These are phyloP conservation scores for Andrena dorsata DNA, from an alignment of 2,888 invertebrate genomes.

Conservation along the genomic window DNA sequence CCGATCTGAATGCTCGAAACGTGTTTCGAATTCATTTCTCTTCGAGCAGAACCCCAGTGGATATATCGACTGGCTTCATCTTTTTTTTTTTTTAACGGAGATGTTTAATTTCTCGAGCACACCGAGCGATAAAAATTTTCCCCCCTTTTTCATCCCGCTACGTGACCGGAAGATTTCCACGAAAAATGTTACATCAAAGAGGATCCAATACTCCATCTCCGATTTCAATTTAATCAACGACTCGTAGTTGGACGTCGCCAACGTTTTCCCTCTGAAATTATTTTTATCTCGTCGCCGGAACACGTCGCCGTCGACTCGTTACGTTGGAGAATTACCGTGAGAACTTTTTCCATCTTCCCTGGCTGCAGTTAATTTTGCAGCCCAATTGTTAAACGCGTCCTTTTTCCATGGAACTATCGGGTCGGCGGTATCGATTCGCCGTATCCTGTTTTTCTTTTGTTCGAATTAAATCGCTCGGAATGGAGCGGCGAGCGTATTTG, in stretches of 20 bases:
- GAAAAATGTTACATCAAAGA: slow-evolving; percentile 5
- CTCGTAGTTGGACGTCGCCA: not conserved
- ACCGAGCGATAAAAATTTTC: slow-evolving; percentile 4
- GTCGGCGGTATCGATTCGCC: not conserved
- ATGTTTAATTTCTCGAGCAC: not conserved
- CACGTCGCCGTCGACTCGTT: not conserved
- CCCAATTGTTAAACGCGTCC: slow-evolving; percentile 1
- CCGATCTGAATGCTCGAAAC: not conserved
- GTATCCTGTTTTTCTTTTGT: not conserved
- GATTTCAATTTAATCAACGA: slow-evolving; percentile 32
- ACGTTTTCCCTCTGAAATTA: not conserved
- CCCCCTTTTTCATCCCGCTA: not conserved
- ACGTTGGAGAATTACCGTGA: not conserved
- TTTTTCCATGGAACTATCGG: not conserved
- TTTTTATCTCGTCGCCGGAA: not conserved
- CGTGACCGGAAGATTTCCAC: not conserved
- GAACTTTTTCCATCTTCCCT: not conserved
- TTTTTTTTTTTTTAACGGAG: slow-evolving; percentile 9
- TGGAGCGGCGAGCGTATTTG: not conserved
- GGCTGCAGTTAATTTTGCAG: slow-evolving; percentile 2
- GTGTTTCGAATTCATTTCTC: slow-evolving; percentile 13
- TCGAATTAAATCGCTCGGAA: slow-evolving; percentile 5
- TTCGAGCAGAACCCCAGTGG: too few species aligned
- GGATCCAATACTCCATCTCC: not conserved
- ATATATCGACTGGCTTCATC: not conserved